Evolutionary conservation across 2,888 invertebrate genomes (phyloP).

Genomic region (Cetonia aurata): DNA sequence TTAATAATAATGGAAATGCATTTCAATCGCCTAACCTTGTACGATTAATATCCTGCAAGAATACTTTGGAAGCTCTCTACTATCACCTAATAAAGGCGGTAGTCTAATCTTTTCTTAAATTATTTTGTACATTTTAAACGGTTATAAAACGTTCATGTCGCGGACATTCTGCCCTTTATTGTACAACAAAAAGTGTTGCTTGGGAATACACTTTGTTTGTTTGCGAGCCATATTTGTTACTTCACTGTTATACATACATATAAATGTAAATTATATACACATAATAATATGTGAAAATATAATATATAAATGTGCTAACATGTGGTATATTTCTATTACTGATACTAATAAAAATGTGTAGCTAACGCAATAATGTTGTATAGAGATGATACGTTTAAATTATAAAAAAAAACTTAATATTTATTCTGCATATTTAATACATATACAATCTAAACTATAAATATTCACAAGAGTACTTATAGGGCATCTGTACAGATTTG

Average conservation of each 20-base stretch:
- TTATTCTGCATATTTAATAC: constrained; percentile 20
- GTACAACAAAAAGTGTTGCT: no score
- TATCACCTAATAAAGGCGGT: no score
- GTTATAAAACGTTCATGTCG: no score
- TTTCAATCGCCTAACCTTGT: no score
- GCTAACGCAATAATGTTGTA: constrained; percentile 68
- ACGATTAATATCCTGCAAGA: no score
- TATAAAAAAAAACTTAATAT: constrained; percentile 40
- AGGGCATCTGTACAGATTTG: constrained; percentile 34
- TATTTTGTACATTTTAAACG: no score
- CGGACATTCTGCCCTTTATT: no score
- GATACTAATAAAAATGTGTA: constrained; percentile 63
- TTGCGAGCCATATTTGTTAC: constrained; percentile 4
- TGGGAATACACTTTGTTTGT: not conserved
- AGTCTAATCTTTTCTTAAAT: no score
- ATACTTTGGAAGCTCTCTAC: no score
- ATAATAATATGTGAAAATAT: constrained; percentile 34
- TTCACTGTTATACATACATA: constrained; percentile 8
- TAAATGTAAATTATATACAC: constrained; percentile 35
- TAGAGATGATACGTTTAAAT: constrained; percentile 48
- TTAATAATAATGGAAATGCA: no score
- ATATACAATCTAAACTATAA: not conserved
- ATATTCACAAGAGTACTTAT: constrained; percentile 8
- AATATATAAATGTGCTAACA: constrained; percentile 57
- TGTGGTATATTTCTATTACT: constrained; percentile 58